A percentile compares a stretch with the other conserved stretches of the same genome.
phyloP scores from a whole-genome alignment of 2,113 vertebrate species.

The Carettochelys insculpta region DNA sequence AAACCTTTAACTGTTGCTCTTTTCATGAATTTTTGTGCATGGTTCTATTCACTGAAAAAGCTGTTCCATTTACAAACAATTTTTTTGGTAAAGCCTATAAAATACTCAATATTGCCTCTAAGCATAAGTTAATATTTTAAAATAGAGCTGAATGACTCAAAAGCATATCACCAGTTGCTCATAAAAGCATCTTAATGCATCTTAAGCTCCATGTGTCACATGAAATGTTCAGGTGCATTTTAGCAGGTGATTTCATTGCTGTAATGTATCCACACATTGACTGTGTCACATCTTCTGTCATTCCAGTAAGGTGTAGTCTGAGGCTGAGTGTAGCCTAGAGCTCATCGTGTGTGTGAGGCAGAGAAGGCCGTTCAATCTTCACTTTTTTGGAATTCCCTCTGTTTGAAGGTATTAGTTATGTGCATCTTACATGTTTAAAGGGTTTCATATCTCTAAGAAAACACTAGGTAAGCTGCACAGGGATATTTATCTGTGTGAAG shows the following conservation, averaged over 20 bases:
- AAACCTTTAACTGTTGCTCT: constrained; percentile 70
- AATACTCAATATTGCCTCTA: constrained; percentile 64
- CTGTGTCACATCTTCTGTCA: not conserved
- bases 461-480: not conserved
- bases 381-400: not conserved
- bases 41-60: constrained; percentile 38
- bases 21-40: constrained; percentile 47
- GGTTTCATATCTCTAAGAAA: no score
- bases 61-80: constrained; percentile 37
- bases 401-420: not conserved
- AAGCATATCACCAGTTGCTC: constrained; percentile 52
- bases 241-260: constrained; percentile 42
- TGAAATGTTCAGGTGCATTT: constrained; percentile 23
- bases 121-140: constrained; percentile 66
- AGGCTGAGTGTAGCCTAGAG: not conserved
- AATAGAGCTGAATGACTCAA: constrained; percentile 63
- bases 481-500: not conserved
- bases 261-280: constrained; percentile 1
- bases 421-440: not conserved
- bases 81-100: constrained; percentile 57
- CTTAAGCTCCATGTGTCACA: constrained; percentile 38
- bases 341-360: not conserved
- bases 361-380: not conserved
- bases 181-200: constrained; percentile 39
- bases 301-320: not conserved